phyloP scores from a whole-genome alignment of 2,113 vertebrate species.

The Regulus satrapa region DNA sequence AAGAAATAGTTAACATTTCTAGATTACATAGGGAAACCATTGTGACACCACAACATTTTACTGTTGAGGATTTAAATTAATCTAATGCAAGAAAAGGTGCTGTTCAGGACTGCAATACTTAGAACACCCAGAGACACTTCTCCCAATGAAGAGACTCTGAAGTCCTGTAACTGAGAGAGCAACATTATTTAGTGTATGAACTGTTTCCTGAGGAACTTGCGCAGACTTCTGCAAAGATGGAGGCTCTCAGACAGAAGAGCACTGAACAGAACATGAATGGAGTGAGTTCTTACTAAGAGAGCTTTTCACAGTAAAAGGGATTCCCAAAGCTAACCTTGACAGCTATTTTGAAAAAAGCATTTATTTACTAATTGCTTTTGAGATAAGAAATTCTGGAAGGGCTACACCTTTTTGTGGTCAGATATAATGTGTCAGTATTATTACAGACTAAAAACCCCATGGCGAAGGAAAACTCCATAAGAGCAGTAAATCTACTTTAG shows the following conservation, averaged over 20 bases:
- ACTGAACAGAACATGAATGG: not conserved
- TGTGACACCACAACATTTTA: not conserved
- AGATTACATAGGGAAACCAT: not conserved
- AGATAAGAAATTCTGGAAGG: not conserved
- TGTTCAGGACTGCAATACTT: not conserved
- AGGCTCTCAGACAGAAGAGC: not conserved
- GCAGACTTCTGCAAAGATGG: not conserved
- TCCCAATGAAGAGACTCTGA: not conserved
- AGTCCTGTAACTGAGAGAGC: not conserved
- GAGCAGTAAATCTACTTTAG: not conserved
- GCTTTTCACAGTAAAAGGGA: not conserved
- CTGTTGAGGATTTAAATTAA: not conserved
- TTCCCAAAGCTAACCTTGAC: not conserved
- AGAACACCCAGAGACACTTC: not conserved
- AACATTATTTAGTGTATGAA: not conserved
- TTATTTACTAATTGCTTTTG: not conserved
- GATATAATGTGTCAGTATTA: not conserved
- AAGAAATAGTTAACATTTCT: not conserved
- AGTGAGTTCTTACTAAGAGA: not conserved
- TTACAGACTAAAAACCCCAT: not conserved
- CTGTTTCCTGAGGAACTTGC: not conserved
- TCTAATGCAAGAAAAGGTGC: not conserved
- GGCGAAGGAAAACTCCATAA: fast-evolving
- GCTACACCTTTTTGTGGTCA: not conserved
- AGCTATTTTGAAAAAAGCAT: not conserved